These are phyloP conservation scores for Ammodytes dubius DNA, from an alignment of 2,113 vertebrate species.

Conservation along the genomic window DNA sequence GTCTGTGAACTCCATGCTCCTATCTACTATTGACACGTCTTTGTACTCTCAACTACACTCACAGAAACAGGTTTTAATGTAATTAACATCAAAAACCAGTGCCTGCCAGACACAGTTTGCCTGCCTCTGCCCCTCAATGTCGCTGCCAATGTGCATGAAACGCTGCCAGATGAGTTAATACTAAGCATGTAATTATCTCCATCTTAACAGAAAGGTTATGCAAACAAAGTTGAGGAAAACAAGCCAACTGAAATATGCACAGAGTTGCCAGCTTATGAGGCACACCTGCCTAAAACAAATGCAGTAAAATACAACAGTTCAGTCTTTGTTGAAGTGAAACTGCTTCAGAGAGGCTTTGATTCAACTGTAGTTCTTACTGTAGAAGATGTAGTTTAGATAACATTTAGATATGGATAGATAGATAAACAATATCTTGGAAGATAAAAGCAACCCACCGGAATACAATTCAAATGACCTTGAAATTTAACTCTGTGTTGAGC, in stretches of 20 bases:
- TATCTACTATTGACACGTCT: not conserved
- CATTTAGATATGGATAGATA: no score
- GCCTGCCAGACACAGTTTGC: no score
- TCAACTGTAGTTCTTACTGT: not conserved
- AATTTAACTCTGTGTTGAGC: no score
- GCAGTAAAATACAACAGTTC: not conserved
- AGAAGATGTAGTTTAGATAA: not conserved
- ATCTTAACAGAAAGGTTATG: not conserved
- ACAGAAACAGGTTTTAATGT: not conserved
- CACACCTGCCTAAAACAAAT: not conserved
- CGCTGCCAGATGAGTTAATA: not conserved
- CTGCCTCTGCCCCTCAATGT: no score
- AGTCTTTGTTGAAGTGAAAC: no score
- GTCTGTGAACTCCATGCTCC: not conserved
- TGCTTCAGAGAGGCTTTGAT: not conserved
- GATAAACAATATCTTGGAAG: no score
- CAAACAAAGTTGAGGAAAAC: not conserved
- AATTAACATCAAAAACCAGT: no score
- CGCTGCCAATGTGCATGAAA: not conserved
- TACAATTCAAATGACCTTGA: no score
- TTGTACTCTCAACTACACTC: not conserved
- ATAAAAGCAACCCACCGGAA: no score
- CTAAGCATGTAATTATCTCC: not conserved
- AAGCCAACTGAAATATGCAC: not conserved
- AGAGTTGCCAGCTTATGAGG: not conserved